Conservation (phyloP, 2,113 vertebrate species). For the Nesoenas mayeri region DNA sequence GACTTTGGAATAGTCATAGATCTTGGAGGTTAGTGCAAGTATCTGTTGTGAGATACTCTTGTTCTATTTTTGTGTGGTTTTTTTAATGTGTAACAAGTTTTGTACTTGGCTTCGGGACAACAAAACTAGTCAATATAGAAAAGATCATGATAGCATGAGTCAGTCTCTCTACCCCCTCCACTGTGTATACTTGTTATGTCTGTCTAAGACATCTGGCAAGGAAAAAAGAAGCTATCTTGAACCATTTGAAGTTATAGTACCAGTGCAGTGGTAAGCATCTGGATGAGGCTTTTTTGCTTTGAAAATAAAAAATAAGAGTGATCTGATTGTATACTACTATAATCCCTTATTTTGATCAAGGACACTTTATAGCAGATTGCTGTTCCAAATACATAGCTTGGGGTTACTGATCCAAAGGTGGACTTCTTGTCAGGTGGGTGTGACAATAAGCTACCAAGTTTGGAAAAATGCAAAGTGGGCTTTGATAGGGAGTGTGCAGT, state of each 20-base stretch:
- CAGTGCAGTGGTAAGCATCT: background rate
- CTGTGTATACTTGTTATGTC: background rate
- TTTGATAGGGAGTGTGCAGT: background rate
- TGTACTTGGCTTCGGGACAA: background rate
- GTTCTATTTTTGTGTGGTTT: background rate
- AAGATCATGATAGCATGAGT: too few species aligned
- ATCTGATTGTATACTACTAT: background rate
- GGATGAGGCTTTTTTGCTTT: background rate
- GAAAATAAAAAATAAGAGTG: background rate
- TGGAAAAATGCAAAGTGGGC: background rate
- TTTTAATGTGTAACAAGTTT: background rate
- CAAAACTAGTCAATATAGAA: background rate
- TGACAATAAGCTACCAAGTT: background rate
- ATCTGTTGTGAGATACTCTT: background rate
- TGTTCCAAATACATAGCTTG: background rate
- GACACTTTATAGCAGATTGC: background rate
- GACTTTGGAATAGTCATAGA: background rate
- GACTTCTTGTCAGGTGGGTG: background rate
- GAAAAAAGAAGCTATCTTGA: background rate
- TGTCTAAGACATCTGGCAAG: background rate
- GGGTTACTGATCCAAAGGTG: background rate
- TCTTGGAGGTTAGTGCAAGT: background rate
- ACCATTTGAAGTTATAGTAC: background rate
- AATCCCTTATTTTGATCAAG: background rate
- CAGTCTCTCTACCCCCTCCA: background rate